Conservation (phyloP, 2,113 vertebrate genomes). For the Nanorana parkeri region DNA sequence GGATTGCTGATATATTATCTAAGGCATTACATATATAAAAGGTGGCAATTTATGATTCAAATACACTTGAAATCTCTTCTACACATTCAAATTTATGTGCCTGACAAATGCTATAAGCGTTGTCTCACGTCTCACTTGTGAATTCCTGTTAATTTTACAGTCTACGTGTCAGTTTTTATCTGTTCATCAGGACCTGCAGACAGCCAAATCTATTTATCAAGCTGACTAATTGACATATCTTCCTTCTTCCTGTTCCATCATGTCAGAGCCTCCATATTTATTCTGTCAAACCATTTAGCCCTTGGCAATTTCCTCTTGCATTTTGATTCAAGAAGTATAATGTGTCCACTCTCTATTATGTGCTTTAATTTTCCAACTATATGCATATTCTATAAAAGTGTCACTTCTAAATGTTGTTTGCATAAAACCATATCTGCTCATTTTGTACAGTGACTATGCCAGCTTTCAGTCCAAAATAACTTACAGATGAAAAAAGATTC, state of each 20-base stretch:
- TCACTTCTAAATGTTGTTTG: no score
- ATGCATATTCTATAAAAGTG: background rate
- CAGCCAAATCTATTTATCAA: constrained; percentile 32
- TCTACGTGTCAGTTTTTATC: constrained; percentile 10
- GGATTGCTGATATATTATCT: background rate
- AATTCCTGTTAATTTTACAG: background rate
- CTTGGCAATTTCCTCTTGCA: constrained; percentile 16
- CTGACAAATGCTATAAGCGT: constrained; percentile 10
- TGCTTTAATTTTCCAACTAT: background rate
- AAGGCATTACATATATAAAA: background rate
- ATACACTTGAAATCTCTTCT: background rate
- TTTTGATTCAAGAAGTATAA: constrained; percentile 8
- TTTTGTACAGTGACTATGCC: background rate
- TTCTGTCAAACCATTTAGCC: constrained; percentile 25
- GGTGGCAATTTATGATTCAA: background rate
- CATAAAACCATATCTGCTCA: background rate
- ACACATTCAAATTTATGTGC: constrained; percentile 9
- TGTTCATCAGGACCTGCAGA: constrained; percentile 25
- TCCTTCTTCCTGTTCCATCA: background rate
- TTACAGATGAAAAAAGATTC: background rate
- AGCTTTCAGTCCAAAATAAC: background rate
- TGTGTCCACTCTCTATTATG: background rate
- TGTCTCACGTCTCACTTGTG: background rate
- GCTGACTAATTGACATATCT: constrained; percentile 32
- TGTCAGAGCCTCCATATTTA: constrained; percentile 24